Conservation (phyloP, 2,797 vertebrate species). For the Buceros bicornis region DNA sequence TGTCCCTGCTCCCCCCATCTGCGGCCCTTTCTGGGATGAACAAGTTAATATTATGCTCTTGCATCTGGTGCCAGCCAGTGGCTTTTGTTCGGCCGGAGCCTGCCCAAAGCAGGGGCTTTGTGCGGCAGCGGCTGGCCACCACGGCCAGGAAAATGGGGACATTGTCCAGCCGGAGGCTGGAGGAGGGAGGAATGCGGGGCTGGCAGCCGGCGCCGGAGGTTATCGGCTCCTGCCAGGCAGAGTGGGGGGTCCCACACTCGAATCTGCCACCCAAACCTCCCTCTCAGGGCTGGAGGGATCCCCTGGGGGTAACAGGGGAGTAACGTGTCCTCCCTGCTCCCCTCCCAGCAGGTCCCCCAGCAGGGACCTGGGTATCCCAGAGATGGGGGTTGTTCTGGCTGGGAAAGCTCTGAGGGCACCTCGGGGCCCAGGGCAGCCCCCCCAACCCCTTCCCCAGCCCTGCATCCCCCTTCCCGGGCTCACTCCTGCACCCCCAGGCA, state of each 20-base stretch:
- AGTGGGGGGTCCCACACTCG: background rate
- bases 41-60: constrained; percentile 51
- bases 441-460: too few relatives aligned
- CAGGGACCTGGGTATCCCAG: background rate
- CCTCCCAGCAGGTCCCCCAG: background rate
- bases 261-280: background rate
- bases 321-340: background rate
- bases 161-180: constrained; percentile 25
- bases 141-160: constrained; percentile 13
- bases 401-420: background rate
- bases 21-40: background rate
- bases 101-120: constrained; percentile 28
- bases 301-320: background rate
- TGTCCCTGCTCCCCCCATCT: background rate
- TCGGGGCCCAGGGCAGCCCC: rapidly evolving
- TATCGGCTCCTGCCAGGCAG: background rate
- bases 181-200: constrained; percentile 42
- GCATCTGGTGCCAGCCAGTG: constrained; percentile 28
- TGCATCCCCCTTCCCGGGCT: rapidly evolving
- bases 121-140: background rate
- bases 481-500: constrained; percentile 73
- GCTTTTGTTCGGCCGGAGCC: constrained; percentile 15
- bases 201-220: background rate
- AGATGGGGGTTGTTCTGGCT: background rate
- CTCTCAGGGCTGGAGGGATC: background rate